Evolutionary conservation across 2,797 vertebrate species (phyloP), one percentile per base, ranked within the genome.

Genomic region (Coreius guichenoti): DNA sequence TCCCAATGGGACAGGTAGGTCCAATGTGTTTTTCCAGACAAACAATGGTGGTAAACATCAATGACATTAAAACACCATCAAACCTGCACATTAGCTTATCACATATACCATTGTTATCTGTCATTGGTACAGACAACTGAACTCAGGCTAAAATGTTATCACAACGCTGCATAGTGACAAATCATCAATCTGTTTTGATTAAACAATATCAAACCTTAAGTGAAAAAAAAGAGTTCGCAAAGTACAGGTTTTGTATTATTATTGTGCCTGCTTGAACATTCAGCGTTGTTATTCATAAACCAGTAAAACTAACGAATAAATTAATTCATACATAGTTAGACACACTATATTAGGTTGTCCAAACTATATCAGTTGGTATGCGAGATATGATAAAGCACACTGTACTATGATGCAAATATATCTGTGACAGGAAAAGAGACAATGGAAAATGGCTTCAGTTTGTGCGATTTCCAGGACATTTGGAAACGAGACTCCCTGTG

Each of bases 1-100:
- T 84, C 89, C 87, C 88, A 85, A 86, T 56, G 16, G 88, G 87
- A 87, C 92, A 92, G 84, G 88, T 93, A 94, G 93, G 94, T 95
- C 93, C 93, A 90, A 92, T 91, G 84, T 91, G 90, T 92, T 86
- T 83, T 88, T 39, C 39, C 80, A 82, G 80, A 82, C 49, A 69
- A 81, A 49, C 65, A 72, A 84, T 84, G 51, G 80, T 9, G 51
- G 45, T 63, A 67, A 21, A 82, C 69, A 85, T 76, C 79, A 54
- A 78, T 51, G 69, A 80, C 75, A 83, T 39, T 77, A 43, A 76
- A 86, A 81, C 67, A 73, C 70, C 58, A 80, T 61, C 31, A 73
- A 73, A 83, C 31, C 67, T 82, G 7, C 74, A 82, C 75, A 54
- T 76, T 33, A 82, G 85, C 80, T 82, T 58, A 58, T 54, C 39